Evolutionary conservation across 2,113 vertebrate genomes (phyloP).

Genomic region (Urocitellus parryii): DNA sequence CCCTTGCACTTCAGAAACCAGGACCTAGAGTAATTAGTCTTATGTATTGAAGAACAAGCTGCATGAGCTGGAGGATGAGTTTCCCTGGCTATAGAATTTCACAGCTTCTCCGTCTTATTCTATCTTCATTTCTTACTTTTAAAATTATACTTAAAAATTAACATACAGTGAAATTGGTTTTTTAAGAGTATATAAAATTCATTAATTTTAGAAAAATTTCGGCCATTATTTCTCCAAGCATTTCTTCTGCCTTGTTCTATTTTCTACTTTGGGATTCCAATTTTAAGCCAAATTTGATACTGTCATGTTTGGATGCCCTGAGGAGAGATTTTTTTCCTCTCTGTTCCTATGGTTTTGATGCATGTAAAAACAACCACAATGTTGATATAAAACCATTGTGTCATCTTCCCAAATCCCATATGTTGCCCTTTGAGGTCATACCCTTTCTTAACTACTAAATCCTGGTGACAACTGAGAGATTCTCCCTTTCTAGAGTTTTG

Average conservation of each 20-base stretch:
- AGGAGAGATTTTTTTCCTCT: neutral
- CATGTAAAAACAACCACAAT: neutral
- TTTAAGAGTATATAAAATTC: neutral
- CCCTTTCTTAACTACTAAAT: neutral
- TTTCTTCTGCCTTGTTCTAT: neutral
- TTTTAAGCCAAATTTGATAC: neutral
- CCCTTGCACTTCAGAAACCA: conserved; percentile 7
- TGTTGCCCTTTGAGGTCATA: neutral
- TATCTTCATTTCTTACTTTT: neutral
- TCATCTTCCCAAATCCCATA: neutral
- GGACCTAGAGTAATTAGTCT: neutral
- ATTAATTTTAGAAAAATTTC: conserved; percentile 50
- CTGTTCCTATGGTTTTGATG: neutral
- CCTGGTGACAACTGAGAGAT: neutral
- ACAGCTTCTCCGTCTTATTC: neutral
- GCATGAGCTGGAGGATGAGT: neutral
- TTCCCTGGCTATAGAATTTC: neutral
- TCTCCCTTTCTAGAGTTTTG: neutral
- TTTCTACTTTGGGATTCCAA: neutral
- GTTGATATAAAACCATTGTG: neutral
- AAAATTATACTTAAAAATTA: conserved; percentile 12
- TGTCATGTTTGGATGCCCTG: neutral
- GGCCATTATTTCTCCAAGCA: neutral
- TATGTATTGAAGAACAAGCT: neutral
- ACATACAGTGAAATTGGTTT: neutral